Percentiles rank a stretch among this genome's conserved stretches.
These are phyloP conservation scores for Melipona bicolor DNA, from an alignment of 2,888 invertebrate species.

Conservation along the genomic window DNA sequence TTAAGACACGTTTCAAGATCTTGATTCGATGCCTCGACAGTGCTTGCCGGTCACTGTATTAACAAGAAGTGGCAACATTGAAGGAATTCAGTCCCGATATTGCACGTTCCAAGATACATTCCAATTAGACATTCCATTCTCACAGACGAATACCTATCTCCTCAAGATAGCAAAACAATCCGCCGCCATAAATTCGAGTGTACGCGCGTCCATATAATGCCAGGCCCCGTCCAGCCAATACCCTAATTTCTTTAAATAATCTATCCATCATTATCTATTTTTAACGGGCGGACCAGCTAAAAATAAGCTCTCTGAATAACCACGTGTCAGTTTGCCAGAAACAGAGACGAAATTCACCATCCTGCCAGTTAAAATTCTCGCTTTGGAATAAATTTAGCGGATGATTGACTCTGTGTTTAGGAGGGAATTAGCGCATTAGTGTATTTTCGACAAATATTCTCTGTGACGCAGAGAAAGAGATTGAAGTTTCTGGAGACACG, in stretches of 20 bases:
- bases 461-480: background rate
- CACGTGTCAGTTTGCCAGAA: constrained; percentile 5
- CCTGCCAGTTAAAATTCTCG: no score
- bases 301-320: constrained; percentile 14
- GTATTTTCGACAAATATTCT: no score
- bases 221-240: constrained; percentile 6
- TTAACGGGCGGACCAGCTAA: background rate
- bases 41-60: background rate
- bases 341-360: constrained; percentile 6
- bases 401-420: no score
- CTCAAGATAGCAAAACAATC: constrained; percentile 4
- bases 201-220: background rate
- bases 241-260: constrained; percentile 34
- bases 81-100: constrained; percentile 21
- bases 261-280: constrained; percentile 30
- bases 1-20: background rate
- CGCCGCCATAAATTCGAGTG: background rate
- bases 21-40: background rate
- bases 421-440: no score
- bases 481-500: background rate
- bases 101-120: constrained; percentile 27
- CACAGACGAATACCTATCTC: constrained; percentile 21
- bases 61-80: constrained; percentile 18
- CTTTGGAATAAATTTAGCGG: no score
- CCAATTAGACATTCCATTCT: constrained; percentile 28